Conservation (phyloP, 2,113 vertebrate genomes). For the Paratilapia polleni region DNA sequence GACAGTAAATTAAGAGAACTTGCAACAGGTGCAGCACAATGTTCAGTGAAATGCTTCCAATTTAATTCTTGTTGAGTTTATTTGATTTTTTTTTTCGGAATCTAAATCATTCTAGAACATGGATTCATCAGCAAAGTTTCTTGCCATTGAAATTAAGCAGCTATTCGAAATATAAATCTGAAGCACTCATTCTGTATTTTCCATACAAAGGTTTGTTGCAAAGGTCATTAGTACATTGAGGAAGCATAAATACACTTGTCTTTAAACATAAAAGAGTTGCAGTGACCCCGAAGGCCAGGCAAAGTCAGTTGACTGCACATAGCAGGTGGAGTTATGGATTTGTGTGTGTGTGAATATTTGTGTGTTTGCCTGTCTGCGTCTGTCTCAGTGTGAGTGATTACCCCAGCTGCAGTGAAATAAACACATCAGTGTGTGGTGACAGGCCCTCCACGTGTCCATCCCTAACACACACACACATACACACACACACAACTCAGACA, state of each 20-base stretch:
- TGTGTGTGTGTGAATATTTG: constrained; percentile 38
- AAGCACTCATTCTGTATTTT: not conserved
- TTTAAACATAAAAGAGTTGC: constrained; percentile 36
- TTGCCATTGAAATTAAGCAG: not conserved
- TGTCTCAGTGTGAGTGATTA: constrained; percentile 74
- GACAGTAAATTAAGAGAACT: constrained; percentile 38
- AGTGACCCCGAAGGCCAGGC: constrained; percentile 52
- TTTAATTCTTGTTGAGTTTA: not conserved
- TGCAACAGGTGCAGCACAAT: constrained; percentile 30
- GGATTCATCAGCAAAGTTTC: not conserved
- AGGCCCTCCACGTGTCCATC: constrained; percentile 53
- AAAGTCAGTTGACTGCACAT: constrained; percentile 33
- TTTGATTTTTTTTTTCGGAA: not conserved
- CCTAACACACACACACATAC: constrained; percentile 6
- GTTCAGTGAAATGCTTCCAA: not conserved
- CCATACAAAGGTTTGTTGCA: not conserved
- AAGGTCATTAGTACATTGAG: constrained; percentile 21
- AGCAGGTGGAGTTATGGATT: constrained; percentile 44
- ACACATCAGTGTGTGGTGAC: constrained; percentile 79
- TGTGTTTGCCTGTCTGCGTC: constrained; percentile 55
- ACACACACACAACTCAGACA: constrained; percentile 37
- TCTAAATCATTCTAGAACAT: not conserved
- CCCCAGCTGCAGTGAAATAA: constrained; percentile 77
- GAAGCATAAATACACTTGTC: constrained; percentile 21
- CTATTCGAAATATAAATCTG: not conserved